Evolutionary conservation across 1,140 invertebrate species (phyloP), one percentile per base, ranked within the genome.

Genomic region (Holotrichia oblita): DNA sequence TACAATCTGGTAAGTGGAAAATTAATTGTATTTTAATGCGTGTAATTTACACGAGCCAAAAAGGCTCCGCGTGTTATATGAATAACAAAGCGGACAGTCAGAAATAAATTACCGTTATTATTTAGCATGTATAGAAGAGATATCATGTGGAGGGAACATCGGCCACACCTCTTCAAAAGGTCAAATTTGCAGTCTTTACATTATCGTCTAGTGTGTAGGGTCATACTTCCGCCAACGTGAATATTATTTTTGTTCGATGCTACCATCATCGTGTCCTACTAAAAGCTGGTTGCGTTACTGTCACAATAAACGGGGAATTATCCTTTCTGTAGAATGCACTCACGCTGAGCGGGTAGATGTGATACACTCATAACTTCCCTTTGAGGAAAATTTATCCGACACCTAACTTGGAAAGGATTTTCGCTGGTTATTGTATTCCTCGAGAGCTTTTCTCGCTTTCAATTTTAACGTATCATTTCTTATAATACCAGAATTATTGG

Each of bases 301-400:
- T 78, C 74, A 76, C 78, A 81, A 81, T 79, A 81, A 81, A 79
- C 80, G 80, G 80, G 22, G 79, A 77, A 81, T 79, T 81, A 81
- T 81, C 77, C 80, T 81, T 81, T 20, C 78, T 78, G 80, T 81
- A 79, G 78, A 75, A 81, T 81, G 80, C 80, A 81, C 80, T 81
- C 78, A 79, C 77, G 80, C 80, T 77, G 80, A 74, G 73, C 41
- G n/a, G 40, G 80, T 78, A 79, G 64, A 72, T 78, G 77, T 34
- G 59, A 24, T 69, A 73, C 77, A 27, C 72, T 78, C 77, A 78
- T 78, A 78, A 78, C 69, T 78, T 74, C 64, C 77, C 17, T 78
- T 78, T 78, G 48, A 69, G 73, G 77, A 74, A 74, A 74, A 69
- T 22, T 69, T 22, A 69, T 27, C 61, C 22, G 61, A 69, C 61